Percentiles rank a stretch among this genome's conserved stretches.
Evolutionary conservation across 92 coral and sea anemone genomes (phyloP).

Genomic region (Zoanthus sansibaricus): DNA sequence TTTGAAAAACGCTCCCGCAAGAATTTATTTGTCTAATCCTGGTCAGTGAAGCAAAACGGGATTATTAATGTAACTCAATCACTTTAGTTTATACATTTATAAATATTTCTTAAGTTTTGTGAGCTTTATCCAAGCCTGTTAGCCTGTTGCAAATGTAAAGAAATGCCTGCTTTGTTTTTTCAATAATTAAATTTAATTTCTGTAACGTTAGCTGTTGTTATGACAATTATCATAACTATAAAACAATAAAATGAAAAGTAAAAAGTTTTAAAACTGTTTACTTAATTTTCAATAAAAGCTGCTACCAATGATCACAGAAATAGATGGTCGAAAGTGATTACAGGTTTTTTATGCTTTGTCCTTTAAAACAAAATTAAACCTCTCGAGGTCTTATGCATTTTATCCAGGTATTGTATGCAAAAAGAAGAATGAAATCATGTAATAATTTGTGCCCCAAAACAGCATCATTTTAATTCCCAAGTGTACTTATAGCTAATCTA

Average conservation of each 20-base stretch:
- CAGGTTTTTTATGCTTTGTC: neutral
- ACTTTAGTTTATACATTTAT: too few relatives aligned
- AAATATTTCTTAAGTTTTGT: neutral
- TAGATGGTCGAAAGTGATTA: neutral
- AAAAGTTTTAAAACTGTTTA: neutral
- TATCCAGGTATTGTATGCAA: neutral
- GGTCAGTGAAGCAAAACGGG: too few relatives aligned
- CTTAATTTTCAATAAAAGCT: neutral
- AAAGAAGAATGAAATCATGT: neutral
- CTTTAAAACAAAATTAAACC: neutral
- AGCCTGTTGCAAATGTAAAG: neutral
- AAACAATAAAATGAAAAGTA: neutral
- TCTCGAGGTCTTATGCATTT: neutral
- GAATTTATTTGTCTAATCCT: too few relatives aligned
- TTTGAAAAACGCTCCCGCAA: too few relatives aligned
- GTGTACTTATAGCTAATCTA: neutral
- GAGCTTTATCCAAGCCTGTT: neutral
- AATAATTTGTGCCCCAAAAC: too few relatives aligned
- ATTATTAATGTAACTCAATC: too few relatives aligned
- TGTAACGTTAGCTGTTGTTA: neutral
- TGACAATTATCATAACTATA: neutral
- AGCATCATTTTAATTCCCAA: constrained; percentile 12
- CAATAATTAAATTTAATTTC: neutral
- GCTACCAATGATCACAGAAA: neutral
- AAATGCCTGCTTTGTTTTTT: neutral